These are phyloP conservation scores for Acanthisitta chloris DNA, from an alignment of 2,113 vertebrate genomes.

Conservation along the genomic window DNA sequence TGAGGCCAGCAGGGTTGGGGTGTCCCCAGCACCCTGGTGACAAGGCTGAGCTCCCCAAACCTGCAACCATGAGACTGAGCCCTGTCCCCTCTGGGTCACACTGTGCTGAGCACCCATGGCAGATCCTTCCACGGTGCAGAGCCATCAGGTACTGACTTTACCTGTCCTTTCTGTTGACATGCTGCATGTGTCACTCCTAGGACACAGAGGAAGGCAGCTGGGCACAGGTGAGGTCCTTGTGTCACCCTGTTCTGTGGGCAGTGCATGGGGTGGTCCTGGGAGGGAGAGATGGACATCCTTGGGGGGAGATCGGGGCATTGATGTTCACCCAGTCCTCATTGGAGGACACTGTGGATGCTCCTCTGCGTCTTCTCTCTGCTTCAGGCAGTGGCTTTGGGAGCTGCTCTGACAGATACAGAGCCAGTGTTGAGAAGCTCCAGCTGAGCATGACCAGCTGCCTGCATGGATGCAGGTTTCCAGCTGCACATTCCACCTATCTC, in stretches of 20 bases:
- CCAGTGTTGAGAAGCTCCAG: neutral
- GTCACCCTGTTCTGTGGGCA: neutral
- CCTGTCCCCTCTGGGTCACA: neutral
- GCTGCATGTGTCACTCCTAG: slow-evolving; percentile 80
- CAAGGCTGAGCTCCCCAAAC: neutral
- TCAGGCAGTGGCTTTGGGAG: neutral
- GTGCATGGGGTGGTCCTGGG: neutral
- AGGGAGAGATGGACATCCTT: neutral
- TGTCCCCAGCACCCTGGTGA: neutral
- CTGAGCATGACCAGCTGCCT: no score
- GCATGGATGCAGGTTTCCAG: neutral
- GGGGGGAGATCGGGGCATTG: neutral
- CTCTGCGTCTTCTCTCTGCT: neutral
- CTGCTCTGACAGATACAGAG: neutral
- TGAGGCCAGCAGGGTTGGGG: fast-evolving
- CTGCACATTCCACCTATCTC: neutral
- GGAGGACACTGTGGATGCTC: neutral
- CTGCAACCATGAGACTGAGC: fast-evolving
- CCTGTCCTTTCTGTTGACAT: slow-evolving; percentile 75
- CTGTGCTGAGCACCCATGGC: fast-evolving
- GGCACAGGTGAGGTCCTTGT: slow-evolving; percentile 90
- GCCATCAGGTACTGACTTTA: slow-evolving; percentile 17
- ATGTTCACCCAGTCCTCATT: neutral
- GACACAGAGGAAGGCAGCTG: slow-evolving; percentile 97
- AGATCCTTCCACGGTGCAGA: neutral